Conservation (phyloP, 2,113 vertebrate genomes). For the Tichodroma muraria region DNA sequence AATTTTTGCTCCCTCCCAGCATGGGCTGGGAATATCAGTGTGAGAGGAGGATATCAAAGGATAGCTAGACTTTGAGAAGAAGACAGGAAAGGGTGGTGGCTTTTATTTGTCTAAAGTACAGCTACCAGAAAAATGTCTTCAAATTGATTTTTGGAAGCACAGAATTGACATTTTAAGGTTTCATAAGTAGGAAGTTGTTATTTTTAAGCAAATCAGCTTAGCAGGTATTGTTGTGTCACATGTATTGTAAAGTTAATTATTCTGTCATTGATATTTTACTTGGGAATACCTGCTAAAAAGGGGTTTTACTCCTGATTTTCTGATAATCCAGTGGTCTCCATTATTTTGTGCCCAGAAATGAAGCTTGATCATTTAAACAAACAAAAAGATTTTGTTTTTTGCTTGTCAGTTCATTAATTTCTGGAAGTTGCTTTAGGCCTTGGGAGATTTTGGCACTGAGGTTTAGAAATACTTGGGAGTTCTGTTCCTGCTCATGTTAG, state of each 20-base stretch:
- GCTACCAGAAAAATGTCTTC: neutral
- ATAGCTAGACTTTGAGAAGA: neutral
- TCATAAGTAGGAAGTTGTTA: neutral
- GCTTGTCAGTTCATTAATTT: neutral
- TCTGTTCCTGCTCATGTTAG: rapidly evolving
- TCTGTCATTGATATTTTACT: neutral
- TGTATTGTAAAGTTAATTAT: neutral
- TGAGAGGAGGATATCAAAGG: neutral
- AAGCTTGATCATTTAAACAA: neutral
- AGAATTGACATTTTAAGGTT: neutral
- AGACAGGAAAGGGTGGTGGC: neutral
- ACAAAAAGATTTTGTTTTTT: neutral
- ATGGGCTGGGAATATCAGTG: neutral
- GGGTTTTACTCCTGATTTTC: neutral
- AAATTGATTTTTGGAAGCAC: neutral
- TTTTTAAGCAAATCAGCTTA: neutral
- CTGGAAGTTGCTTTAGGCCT: neutral
- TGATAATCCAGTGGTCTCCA: neutral
- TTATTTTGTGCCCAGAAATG: neutral
- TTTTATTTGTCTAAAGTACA: neutral
- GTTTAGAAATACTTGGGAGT: neutral
- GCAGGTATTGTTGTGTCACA: neutral
- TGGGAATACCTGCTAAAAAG: neutral
- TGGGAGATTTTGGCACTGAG: neutral
- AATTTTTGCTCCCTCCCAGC: neutral